Percentiles rank a stretch among this genome's conserved stretches.
phyloP scores from a whole-genome alignment of 2,888 invertebrate genomes.

The Tachina fera region DNA sequence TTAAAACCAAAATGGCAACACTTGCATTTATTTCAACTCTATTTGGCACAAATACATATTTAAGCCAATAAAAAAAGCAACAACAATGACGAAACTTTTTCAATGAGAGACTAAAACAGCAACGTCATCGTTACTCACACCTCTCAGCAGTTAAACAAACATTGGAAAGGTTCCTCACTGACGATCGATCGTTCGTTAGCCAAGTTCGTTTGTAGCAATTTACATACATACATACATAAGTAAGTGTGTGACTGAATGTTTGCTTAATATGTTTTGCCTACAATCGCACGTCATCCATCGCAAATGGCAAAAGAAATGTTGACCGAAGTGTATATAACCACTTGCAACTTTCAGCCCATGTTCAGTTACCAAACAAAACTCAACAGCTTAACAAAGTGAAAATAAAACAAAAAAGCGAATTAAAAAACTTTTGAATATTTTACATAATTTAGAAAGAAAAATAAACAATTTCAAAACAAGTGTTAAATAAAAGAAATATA shows the following conservation, averaged over 20 bases:
- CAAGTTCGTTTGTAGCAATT: not conserved
- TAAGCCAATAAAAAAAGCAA: not conserved
- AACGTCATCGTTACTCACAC: constrained; percentile 5
- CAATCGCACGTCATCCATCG: constrained; percentile 63
- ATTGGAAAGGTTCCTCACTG: constrained; percentile 54
- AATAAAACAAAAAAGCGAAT: constrained; percentile 23
- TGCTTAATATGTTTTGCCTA: constrained; percentile 48
- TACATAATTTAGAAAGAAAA: not conserved
- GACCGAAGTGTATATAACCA: constrained; percentile 67
- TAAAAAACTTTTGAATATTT: not conserved
- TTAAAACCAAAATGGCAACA: not conserved
- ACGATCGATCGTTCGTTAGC: constrained; percentile 10
- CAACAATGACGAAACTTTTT: constrained; percentile 47
- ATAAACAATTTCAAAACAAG: not conserved
- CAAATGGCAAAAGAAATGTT: constrained; percentile 60
- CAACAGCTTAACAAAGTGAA: constrained; percentile 50
- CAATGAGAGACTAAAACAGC: not conserved
- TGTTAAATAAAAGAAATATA: constrained; percentile 28
- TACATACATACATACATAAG: not conserved
- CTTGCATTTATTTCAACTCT: constrained; percentile 1
- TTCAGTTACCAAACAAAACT: constrained; percentile 66
- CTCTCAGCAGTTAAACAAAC: constrained; percentile 33
- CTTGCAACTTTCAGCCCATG: constrained; percentile 53
- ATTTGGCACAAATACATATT: constrained; percentile 8
- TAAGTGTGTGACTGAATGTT: not conserved